Evolutionary conservation across 1,140 invertebrate species (phyloP), one percentile per base, ranked within the genome.

Genomic region (Hesperophylax magnus): DNA sequence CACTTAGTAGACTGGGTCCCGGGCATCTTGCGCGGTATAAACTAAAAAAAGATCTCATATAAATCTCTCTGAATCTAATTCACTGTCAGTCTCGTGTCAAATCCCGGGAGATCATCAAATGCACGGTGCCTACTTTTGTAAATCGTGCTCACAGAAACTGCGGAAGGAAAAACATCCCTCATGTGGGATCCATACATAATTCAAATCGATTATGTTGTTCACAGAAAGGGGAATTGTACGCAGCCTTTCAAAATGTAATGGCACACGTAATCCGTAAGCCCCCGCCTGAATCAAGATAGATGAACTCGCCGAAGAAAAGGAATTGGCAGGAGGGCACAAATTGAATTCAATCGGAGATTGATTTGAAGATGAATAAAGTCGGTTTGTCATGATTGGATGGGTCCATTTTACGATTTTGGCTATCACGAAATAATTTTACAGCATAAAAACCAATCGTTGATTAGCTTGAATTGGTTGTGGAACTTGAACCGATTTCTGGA

Each of bases 171-270:
- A 79, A 34, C 52, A 20, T 79, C 67, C 53, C 20, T 60, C 52
- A 79, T 17, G 39, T n/a, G 24, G 77, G 27, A 72, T 14, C 9
- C 39, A 72, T 79, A 79, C 34, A 78, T 78, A 79, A 72, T 79
- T 78, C 77, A 79, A 17, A 79, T 72, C 77, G 77, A 79, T 79
- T 79, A 78, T 9, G 76, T 24, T 65, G 17, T 78, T 58, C 39
- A 47, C 67, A 58, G 39, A 67, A 31, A 18, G 20, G 65, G 31
- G 56, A 14, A 31, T 47, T 47, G 39, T 47, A 39, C 24, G 65
- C 22, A 79, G 24, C 53, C 27, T 72, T 79, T 72, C 39, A 79
- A 71, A 71, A 71, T 79, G 69, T 15, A 71, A 79, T 79, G 47
- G 67, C 63, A 31, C 27, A 71, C 63, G 65, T 31, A 53, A 39